These are phyloP conservation scores for Aphelinus atriplicis DNA, from an alignment of 1,140 invertebrate species.

Conservation along the genomic window DNA sequence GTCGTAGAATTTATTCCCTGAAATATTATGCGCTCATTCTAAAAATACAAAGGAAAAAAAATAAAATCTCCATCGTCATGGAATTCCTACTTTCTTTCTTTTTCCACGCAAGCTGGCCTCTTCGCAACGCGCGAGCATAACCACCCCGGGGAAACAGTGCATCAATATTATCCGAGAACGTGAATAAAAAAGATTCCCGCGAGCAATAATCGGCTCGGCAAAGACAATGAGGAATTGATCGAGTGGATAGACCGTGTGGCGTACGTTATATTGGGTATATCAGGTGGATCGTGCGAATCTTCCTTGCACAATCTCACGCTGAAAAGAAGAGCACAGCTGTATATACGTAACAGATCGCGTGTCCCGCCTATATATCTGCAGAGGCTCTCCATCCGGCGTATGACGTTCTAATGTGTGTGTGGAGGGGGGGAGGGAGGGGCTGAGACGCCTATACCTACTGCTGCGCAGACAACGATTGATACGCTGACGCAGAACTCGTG, in stretches of 20 bases:
- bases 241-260: neutral
- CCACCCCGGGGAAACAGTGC: slow-evolving; percentile 3
- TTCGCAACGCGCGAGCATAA: too few species aligned
- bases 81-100: too few species aligned
- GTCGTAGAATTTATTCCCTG: too few species aligned
- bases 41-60: too few species aligned
- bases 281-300: slow-evolving; percentile 63
- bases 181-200: slow-evolving; percentile 34
- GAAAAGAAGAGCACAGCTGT: neutral
- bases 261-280: slow-evolving; percentile 58
- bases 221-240: slow-evolving; percentile 63
- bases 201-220: slow-evolving; percentile 29
- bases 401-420: slow-evolving; percentile 25
- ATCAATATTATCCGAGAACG: neutral
- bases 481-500: neutral
- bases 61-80: too few species aligned
- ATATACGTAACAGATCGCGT: slow-evolving; percentile 46
- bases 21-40: too few species aligned
- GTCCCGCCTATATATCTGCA: slow-evolving; percentile 37
- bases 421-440: slow-evolving; percentile 2
- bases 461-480: too few species aligned
- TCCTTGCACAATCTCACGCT: slow-evolving; percentile 49
- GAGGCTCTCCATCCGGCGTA: slow-evolving; percentile 47
- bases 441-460: too few species aligned
- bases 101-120: too few species aligned